A percentile compares a stretch with the other conserved stretches of the same genome.
Conservation (phyloP, 2,888 invertebrate genomes). For the Priocnemis perturbator region DNA sequence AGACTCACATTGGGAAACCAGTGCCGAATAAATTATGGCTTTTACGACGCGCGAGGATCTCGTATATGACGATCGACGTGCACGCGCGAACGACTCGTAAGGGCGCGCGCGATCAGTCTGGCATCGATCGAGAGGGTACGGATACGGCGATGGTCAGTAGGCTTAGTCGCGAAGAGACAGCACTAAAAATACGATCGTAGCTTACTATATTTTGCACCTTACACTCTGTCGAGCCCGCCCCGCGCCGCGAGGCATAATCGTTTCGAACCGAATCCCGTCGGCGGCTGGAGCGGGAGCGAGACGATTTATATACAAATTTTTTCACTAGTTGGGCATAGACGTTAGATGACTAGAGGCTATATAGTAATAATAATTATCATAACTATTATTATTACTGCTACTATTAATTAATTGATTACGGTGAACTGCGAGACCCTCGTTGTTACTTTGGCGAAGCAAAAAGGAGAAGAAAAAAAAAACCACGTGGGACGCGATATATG, state of each 20-base stretch:
- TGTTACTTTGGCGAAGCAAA: constrained; percentile 44
- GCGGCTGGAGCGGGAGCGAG: constrained; percentile 46
- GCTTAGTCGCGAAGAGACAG: constrained; percentile 66
- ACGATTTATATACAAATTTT: constrained; percentile 62
- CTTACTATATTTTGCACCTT: constrained; percentile 72
- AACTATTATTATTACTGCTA: constrained; percentile 61
- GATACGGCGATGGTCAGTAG: constrained; percentile 57
- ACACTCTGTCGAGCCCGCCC: constrained; percentile 61
- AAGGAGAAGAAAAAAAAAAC: constrained; percentile 13
- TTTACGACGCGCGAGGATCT: not conserved
- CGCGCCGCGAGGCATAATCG: constrained; percentile 42
- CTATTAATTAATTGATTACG: constrained; percentile 64
- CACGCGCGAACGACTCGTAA: constrained; percentile 11
- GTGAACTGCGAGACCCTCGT: constrained; percentile 54
- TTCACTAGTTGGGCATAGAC: constrained; percentile 71
- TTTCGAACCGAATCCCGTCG: constrained; percentile 23
- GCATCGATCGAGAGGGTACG: constrained; percentile 37
- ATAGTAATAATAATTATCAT: constrained; percentile 65
- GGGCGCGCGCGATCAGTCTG: constrained; percentile 24
- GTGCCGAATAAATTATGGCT: too few relatives aligned
- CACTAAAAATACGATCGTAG: constrained; percentile 68
- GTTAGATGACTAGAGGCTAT: constrained; percentile 74
- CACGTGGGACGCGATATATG: not conserved
- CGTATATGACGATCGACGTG: too few relatives aligned
- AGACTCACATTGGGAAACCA: too few relatives aligned